Evolutionary conservation across 2,888 invertebrate species (phyloP).

Genomic region (Meta bourneti): DNA sequence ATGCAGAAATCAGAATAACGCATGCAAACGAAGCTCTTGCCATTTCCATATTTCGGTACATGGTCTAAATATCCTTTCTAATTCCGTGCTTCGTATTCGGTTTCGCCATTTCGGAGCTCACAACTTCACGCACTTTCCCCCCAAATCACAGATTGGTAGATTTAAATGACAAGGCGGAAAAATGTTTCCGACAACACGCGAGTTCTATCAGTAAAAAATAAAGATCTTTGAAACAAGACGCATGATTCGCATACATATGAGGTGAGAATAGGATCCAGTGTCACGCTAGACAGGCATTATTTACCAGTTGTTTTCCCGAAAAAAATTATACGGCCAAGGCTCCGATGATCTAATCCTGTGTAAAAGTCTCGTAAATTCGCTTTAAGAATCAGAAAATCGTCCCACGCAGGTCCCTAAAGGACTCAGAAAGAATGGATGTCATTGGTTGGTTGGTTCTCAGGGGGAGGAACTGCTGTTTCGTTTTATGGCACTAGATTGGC

Average conservation of each 20-base stretch:
- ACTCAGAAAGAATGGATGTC: not conserved
- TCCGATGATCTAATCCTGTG: conserved; percentile 37
- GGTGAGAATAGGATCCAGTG: conserved; percentile 45
- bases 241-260: conserved; percentile 67
- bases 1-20: too few relatives aligned
- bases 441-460: conserved; percentile 21
- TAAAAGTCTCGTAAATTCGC: conserved; percentile 59
- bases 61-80: not conserved
- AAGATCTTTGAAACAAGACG: conserved; percentile 12
- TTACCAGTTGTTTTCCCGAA: conserved; percentile 57
- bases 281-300: conserved; percentile 65
- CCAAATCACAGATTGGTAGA: conserved; percentile 1
- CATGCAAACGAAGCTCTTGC: not conserved
- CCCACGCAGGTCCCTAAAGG: conserved; percentile 56
- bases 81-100: conserved; percentile 5
- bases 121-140: conserved; percentile 16
- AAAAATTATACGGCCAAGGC: conserved; percentile 33
- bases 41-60: not conserved
- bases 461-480: conserved; percentile 6
- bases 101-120: not conserved
- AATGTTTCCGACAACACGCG: conserved; percentile 42
- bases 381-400: conserved; percentile 24
- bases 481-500: conserved; percentile 47
- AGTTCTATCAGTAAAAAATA: conserved; percentile 34
- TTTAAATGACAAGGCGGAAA: conserved; percentile 31